A percentile compares a stretch with the other conserved stretches of the same genome.
phyloP scores from a whole-genome alignment of 2,888 invertebrate species.

The Plagiodera versicolora region DNA sequence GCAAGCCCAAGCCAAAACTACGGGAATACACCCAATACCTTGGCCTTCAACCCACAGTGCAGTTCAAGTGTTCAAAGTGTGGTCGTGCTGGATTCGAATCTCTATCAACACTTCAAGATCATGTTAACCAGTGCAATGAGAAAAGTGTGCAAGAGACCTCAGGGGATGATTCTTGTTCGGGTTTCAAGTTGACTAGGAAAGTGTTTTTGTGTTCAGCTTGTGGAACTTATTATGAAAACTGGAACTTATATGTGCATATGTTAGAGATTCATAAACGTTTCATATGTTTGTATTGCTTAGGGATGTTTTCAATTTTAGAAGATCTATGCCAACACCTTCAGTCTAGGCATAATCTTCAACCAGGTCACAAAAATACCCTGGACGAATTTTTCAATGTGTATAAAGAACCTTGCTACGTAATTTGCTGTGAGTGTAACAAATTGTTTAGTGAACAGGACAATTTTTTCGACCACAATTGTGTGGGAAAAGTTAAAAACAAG shows the following conservation, averaged over 20 bases:
- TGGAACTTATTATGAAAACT: slow-evolving; percentile 82
- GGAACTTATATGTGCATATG: slow-evolving; percentile 85
- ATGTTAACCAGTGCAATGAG: slow-evolving; percentile 64
- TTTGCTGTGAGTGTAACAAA: slow-evolving; percentile 81
- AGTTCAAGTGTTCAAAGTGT: slow-evolving; percentile 76
- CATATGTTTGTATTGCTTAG: slow-evolving; percentile 81
- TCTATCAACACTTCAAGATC: slow-evolving; percentile 68
- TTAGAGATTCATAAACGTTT: slow-evolving; percentile 78
- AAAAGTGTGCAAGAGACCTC: slow-evolving; percentile 39
- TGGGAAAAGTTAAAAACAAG: slow-evolving; percentile 33
- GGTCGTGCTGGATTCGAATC: slow-evolving; percentile 68
- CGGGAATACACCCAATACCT: slow-evolving; percentile 72
- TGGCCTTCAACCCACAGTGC: slow-evolving; percentile 70
- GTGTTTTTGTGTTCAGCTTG: slow-evolving; percentile 82
- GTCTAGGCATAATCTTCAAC: slow-evolving; percentile 76
- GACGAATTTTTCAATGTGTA: slow-evolving; percentile 69
- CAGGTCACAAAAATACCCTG: slow-evolving; percentile 67
- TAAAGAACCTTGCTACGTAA: slow-evolving; percentile 71
- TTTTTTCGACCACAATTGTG: slow-evolving; percentile 74
- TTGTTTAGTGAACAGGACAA: slow-evolving; percentile 76
- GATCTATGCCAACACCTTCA: slow-evolving; percentile 76
- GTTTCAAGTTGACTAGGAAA: slow-evolving; percentile 71
- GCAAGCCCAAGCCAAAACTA: slow-evolving; percentile 46
- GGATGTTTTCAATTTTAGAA: slow-evolving; percentile 80
- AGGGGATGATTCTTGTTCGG: slow-evolving; percentile 55